A percentile compares a stretch with the other conserved stretches of the same genome.
Evolutionary conservation across 2,888 invertebrate species (phyloP).

Genomic region (Metallyticus violacea): DNA sequence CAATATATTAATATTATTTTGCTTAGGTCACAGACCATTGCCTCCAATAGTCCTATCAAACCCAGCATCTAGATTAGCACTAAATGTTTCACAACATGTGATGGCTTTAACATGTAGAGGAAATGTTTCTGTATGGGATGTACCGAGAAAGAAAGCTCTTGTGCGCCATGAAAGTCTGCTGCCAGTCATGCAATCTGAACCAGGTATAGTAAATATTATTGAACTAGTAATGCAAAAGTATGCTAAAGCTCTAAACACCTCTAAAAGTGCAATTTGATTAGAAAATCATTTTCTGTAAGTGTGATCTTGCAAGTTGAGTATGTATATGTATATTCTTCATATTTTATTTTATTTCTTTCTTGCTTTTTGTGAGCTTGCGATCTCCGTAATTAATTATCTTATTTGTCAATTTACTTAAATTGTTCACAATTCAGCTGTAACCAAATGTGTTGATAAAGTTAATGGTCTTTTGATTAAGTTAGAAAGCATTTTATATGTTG

Average conservation of each 20-base stretch:
- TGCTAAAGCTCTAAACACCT: neutral
- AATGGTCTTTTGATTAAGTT: too few relatives aligned
- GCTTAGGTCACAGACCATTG: conserved; percentile 46
- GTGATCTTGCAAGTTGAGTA: conserved; percentile 32
- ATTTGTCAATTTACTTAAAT: too few relatives aligned
- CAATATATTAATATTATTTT: conserved; percentile 29
- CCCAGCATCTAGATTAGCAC: conserved; percentile 56
- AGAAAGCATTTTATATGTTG: too few relatives aligned
- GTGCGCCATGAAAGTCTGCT: conserved; percentile 61
- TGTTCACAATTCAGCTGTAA: too few relatives aligned
- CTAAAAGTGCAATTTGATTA: too few relatives aligned
- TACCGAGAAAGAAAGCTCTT: conserved; percentile 53
- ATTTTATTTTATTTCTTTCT: too few relatives aligned
- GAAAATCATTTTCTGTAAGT: too few relatives aligned
- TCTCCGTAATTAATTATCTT: too few relatives aligned
- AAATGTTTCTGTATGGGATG: conserved; percentile 59
- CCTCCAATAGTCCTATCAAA: conserved; percentile 58
- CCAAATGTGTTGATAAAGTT: too few relatives aligned
- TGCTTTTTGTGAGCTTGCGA: too few relatives aligned
- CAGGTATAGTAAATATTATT: conserved; percentile 15
- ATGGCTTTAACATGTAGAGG: conserved; percentile 57
- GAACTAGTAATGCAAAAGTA: neutral
- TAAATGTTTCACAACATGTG: conserved; percentile 50
- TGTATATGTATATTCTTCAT: too few relatives aligned
- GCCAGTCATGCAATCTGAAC: conserved; percentile 41